phyloP scores from a whole-genome alignment of 2,888 invertebrate genomes.

The Phortica okadai region DNA sequence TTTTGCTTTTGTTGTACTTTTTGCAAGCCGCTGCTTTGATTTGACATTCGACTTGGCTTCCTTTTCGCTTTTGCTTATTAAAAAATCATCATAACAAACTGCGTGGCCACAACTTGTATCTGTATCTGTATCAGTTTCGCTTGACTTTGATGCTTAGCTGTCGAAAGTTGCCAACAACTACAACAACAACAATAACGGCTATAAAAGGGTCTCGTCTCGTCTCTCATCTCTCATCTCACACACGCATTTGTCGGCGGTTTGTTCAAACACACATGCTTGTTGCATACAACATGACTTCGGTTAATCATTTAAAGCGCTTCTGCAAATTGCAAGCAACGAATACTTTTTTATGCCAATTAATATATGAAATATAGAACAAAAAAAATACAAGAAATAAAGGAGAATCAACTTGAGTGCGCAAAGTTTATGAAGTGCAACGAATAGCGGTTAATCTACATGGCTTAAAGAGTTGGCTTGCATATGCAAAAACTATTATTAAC shows the following conservation, averaged over 20 bases:
- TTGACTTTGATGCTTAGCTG: slow-evolving; percentile 69
- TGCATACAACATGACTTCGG: no score
- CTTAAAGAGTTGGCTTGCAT: slow-evolving; percentile 35
- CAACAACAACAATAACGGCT: neutral
- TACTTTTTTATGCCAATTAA: slow-evolving; percentile 12
- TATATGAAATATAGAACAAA: slow-evolving; percentile 43
- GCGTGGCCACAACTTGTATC: neutral
- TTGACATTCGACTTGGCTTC: slow-evolving; percentile 42
- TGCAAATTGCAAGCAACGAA: slow-evolving; percentile 7
- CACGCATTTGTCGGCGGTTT: neutral
- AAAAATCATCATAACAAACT: slow-evolving; percentile 68
- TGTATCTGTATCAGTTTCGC: slow-evolving; percentile 51
- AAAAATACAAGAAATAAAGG: slow-evolving; percentile 44
- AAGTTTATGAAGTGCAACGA: slow-evolving; percentile 71
- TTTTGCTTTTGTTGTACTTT: neutral
- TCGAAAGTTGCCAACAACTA: slow-evolving; percentile 37
- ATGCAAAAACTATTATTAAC: neutral
- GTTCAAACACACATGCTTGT: slow-evolving; percentile 3
- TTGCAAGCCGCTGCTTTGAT: slow-evolving; percentile 56
- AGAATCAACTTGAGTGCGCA: neutral
- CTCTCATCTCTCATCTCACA: no score
- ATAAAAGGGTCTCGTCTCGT: slow-evolving; percentile 2
- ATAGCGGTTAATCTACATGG: slow-evolving; percentile 57
- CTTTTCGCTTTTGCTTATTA: slow-evolving; percentile 21
- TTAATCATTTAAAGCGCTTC: neutral